phyloP scores from a whole-genome alignment of 2,888 invertebrate species.

The Tenodera sinensis region DNA sequence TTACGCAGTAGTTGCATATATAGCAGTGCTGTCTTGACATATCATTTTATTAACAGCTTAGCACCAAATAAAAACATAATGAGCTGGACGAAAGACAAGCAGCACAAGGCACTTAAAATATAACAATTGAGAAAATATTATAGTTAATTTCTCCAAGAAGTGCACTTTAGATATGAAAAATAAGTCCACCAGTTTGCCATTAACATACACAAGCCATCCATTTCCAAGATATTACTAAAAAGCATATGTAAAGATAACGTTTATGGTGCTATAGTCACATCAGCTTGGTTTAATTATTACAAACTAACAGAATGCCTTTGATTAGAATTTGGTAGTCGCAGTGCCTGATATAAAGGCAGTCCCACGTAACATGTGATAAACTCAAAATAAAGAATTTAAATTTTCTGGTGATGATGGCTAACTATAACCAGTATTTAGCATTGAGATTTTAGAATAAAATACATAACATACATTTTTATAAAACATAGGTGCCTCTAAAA shows the following conservation, averaged over 20 bases:
- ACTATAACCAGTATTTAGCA: neutral
- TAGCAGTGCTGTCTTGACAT: neutral
- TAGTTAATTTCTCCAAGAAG: neutral
- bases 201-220: neutral
- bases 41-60: neutral
- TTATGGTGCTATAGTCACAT: neutral
- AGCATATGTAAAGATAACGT: neutral
- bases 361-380: neutral
- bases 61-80: neutral
- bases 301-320: neutral
- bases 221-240: neutral
- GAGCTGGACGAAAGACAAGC: neutral
- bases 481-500: neutral
- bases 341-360: neutral
- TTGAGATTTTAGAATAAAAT: neutral
- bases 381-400: neutral
- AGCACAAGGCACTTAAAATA: neutral
- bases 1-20: neutral
- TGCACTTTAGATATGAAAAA: neutral
- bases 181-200: neutral
- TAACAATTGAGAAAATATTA: neutral
- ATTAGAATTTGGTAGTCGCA: neutral
- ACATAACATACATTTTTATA: neutral
- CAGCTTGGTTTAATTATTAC: neutral
- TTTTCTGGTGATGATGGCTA: neutral